Conservation (phyloP, 1,140 invertebrate genomes). For the Saccostrea echinata region DNA sequence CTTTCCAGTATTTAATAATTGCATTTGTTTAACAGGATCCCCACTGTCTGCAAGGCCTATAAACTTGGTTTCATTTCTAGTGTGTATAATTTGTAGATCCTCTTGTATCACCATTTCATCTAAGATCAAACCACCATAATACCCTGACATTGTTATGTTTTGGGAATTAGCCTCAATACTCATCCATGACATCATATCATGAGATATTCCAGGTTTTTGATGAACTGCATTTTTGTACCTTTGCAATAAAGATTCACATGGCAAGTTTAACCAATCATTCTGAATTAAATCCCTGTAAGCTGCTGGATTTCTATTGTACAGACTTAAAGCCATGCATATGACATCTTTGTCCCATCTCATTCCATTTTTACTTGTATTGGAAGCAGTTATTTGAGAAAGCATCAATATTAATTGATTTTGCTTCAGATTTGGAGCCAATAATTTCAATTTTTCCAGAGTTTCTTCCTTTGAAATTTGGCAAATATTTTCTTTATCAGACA, state of each 20-base stretch:
- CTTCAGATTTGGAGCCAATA: not conserved
- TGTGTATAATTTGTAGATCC: slow-evolving; percentile 40
- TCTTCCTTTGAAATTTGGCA: too few species aligned
- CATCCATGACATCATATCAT: slow-evolving; percentile 36
- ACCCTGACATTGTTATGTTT: not conserved
- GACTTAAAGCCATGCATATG: not conserved
- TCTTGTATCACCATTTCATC: slow-evolving; percentile 47
- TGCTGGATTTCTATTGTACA: slow-evolving; percentile 42
- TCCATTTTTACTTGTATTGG: not conserved
- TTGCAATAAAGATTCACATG: not conserved
- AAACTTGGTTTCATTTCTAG: not conserved
- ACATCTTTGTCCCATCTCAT: slow-evolving; percentile 1
- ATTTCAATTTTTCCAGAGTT: too few species aligned
- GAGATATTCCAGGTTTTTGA: slow-evolving; percentile 30
- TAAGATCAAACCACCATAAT: slow-evolving; percentile 30
- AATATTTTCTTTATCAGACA: too few species aligned
- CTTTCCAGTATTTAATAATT: not conserved
- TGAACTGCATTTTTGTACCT: slow-evolving; percentile 26
- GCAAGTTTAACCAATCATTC: slow-evolving; percentile 27
- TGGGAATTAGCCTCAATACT: not conserved
- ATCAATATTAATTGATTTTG: not conserved
- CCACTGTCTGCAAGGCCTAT: too few species aligned
- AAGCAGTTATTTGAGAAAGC: not conserved
- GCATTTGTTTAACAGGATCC: too few species aligned
- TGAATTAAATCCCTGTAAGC: slow-evolving; percentile 33